These are phyloP conservation scores for Phymatocera aterrima DNA, from an alignment of 2,888 invertebrate species.

Conservation along the genomic window DNA sequence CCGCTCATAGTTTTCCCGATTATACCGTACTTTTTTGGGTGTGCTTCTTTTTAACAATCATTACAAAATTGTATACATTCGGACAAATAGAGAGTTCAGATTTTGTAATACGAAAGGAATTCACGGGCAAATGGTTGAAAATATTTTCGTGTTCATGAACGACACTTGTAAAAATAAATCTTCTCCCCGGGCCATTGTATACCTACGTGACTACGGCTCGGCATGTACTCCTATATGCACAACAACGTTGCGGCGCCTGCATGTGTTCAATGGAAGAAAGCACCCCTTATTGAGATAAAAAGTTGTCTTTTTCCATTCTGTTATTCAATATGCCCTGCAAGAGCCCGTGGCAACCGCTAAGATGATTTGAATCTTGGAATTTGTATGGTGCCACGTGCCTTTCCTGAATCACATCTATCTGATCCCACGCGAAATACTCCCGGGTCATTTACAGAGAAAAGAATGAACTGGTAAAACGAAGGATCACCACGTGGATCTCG, in stretches of 20 bases:
- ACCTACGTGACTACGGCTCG: too few species aligned
- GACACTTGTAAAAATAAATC: neutral
- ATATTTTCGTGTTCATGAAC: neutral
- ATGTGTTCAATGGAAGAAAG: neutral
- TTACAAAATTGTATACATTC: neutral
- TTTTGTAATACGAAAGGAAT: neutral
- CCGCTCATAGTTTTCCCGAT: too few species aligned
- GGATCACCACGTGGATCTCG: conserved; percentile 28
- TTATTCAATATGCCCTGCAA: neutral
- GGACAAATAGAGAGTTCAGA: too few species aligned
- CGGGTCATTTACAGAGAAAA: neutral
- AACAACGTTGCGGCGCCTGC: neutral
- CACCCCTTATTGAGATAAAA: neutral
- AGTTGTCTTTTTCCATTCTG: neutral
- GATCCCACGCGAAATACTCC: conserved; percentile 25
- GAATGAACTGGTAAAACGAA: neutral
- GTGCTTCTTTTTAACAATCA: too few species aligned
- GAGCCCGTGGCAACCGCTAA: neutral
- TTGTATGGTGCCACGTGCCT: conserved; percentile 31
- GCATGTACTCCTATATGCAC: too few species aligned
- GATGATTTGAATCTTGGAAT: conserved; percentile 29
- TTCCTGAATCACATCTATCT: conserved; percentile 2
- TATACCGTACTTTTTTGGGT: too few species aligned
- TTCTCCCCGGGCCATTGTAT: neutral
- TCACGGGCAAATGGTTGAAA: neutral